Evolutionary conservation across 2,113 vertebrate genomes (phyloP), one percentile per base, ranked within the genome.

Genomic region (Semnornis frantzii): DNA sequence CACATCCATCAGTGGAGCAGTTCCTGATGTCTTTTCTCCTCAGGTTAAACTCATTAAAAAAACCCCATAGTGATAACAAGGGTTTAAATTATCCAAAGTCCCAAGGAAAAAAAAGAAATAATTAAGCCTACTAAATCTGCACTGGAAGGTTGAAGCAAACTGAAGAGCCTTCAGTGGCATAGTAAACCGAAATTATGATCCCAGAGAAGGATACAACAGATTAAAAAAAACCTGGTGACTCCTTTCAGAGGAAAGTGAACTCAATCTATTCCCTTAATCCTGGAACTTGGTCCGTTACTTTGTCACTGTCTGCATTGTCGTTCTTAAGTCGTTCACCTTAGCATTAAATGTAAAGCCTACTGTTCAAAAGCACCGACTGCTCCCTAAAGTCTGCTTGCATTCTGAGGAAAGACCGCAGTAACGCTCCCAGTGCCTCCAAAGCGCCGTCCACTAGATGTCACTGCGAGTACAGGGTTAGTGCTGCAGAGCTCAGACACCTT

Each of bases 401-500:
- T 7, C 8, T 5, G 48, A 7, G 50, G 31, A 4, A 39, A 31
- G 21, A 9, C 54, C 28, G 48, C 55, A 55, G 37, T 0, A 9
- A 42, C 12, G 74, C 28, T 23, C 37, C 1, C 30, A 7, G 39
- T 9, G 65, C 44, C 1, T 7, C 8, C 24, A 15, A 12, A 54
- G 23, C 10, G 84, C 33, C 1, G 37, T 6, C 95, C 97, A 81
- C 95, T 85, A 97, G 97, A 82, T 94, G 97, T 84, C 97, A 92
- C 79, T 93, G 58, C 8, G 42, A 70, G 74, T 92, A 15, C 65
- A 24, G 71, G 13, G 50, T 59, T 57, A 52, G 84, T 21, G 81
- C 79, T 12, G 48, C 77, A 17, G 48, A 15, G 46, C 8, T 1
- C 10, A 1, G 12, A 2, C 13, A 8, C 25, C 11, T 21, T 33